Evolutionary conservation across 37 sponge, comb jelly and placozoan genomes (phyloP).

Genomic region (Halichondria panicea): DNA sequence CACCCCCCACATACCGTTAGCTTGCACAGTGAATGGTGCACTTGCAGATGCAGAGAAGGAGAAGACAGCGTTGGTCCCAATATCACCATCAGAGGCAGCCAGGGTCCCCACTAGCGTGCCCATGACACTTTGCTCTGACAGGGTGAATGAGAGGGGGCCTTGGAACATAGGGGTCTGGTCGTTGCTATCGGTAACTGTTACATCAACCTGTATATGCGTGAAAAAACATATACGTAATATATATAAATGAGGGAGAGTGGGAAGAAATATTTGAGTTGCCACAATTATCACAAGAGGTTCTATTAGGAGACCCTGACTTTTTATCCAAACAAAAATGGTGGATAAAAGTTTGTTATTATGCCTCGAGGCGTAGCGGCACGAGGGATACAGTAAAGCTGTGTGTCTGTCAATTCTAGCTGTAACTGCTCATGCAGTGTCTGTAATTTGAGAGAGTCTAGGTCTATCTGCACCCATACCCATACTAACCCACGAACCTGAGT

Average conservation of each 20-base stretch:
- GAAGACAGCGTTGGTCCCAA: constrained; percentile 40
- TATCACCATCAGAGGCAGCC: constrained; percentile 41
- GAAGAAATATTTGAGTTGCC: background rate
- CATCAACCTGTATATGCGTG: constrained; percentile 26
- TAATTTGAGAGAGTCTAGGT: background rate
- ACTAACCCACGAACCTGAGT: constrained; percentile 18
- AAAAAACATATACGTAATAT: background rate
- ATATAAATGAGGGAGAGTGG: background rate
- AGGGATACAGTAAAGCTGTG: too few relatives aligned
- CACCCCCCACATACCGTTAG: too few relatives aligned
- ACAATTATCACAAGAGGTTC: too few relatives aligned
- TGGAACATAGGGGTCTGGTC: constrained; percentile 45
- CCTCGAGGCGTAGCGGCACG: too few relatives aligned
- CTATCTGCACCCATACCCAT: background rate
- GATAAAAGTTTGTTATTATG: background rate
- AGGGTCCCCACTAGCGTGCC: constrained; percentile 4
- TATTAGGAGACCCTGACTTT: too few relatives aligned
- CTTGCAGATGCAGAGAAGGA: constrained; percentile 9
- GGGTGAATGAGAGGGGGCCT: background rate
- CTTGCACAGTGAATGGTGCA: constrained; percentile 2
- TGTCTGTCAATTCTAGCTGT: background rate
- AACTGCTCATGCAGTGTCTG: background rate
- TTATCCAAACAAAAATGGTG: too few relatives aligned
- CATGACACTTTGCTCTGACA: constrained; percentile 8
- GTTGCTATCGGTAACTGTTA: constrained; percentile 48